Conservation (phyloP, 2,113 vertebrate species). For the Chrysochloris asiatica region DNA sequence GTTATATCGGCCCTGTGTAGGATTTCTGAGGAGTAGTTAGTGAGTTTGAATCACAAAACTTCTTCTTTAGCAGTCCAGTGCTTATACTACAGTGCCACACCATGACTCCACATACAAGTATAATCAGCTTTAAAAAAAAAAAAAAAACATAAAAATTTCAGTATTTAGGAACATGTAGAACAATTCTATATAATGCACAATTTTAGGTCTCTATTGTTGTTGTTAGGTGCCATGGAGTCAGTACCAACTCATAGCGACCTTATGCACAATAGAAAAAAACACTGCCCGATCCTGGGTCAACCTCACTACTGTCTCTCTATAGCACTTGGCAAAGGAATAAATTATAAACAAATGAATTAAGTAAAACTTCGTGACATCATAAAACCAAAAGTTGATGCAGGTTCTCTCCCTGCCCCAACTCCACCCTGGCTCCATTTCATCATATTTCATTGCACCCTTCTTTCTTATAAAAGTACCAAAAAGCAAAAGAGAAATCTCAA, state of each 20-base stretch:
- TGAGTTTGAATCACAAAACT: too few species aligned
- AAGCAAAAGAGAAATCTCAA: background rate
- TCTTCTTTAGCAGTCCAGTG: too few species aligned
- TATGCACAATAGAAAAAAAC: too few species aligned
- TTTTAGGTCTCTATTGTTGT: background rate
- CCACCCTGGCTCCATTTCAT: background rate
- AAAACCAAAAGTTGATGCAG: background rate
- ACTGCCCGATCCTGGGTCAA: too few species aligned
- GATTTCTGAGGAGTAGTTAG: too few species aligned
- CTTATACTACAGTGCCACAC: too few species aligned
- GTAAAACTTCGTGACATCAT: background rate
- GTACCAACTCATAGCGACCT: too few species aligned
- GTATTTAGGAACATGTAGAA: background rate
- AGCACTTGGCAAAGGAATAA: slow-evolving; percentile 24
- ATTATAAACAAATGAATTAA: slow-evolving; percentile 17
- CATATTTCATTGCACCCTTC: background rate
- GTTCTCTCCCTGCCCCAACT: fast-evolving
- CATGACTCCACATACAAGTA: background rate
- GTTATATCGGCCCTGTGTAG: too few species aligned
- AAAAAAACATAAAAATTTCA: background rate
- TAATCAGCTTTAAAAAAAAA: background rate
- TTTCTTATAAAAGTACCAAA: background rate
- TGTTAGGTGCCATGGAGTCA: too few species aligned
- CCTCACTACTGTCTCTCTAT: too few species aligned
- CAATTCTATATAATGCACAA: background rate